Base-by-base conservation (phyloP, 2,797 vertebrate species). In the Natrix natrix region DNA sequence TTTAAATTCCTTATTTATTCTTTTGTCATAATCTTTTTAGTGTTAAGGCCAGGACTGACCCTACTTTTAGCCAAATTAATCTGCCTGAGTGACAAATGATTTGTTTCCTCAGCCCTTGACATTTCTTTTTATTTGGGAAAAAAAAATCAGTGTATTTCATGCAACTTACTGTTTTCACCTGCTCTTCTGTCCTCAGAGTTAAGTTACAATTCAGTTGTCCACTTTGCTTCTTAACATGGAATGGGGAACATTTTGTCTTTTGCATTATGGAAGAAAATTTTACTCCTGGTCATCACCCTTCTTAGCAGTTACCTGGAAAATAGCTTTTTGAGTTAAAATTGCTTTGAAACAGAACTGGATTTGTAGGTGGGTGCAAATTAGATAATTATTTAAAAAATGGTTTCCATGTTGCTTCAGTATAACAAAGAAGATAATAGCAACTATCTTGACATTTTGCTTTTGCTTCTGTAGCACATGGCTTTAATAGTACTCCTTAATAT, bases 401-500 rank as follows among this genome's bases (percentile, higher is more conserved):
- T 92, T 94, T 57, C 0, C 91, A 93, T 95, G 96, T 97, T 92
- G 92, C 94, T 96, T 93, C 90, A 91, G 90, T 96, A 91, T 95
- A 93, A 94, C 97, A 97, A 97, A 97, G 95, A 94, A 94, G 91
- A 95, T 96, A 97, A 96, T 95, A 95, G 95, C 97, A 96, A 96
- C 96, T 95, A 96, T 96, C 95, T 90, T 96, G 95, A 94, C 93
- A 96, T 96, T 97, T 89, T 95, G 63, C 93, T 96, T 94, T 94
- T 90, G 54, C 96, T 97, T 97, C 96, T 97, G 96, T 97, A 95
- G 96, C 97, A 95, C 90, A 2, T 96, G 92, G 96, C 95, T 97
- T 98, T 97, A 98, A 97, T 97, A 96, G 95, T 94, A 91, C 95
- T 97, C 94, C 96, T 97, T 97, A 98, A 97, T 95, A 95, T 97